Base-by-base conservation (phyloP, 2,797 vertebrate genomes). In the Halcyon badia region DNA sequence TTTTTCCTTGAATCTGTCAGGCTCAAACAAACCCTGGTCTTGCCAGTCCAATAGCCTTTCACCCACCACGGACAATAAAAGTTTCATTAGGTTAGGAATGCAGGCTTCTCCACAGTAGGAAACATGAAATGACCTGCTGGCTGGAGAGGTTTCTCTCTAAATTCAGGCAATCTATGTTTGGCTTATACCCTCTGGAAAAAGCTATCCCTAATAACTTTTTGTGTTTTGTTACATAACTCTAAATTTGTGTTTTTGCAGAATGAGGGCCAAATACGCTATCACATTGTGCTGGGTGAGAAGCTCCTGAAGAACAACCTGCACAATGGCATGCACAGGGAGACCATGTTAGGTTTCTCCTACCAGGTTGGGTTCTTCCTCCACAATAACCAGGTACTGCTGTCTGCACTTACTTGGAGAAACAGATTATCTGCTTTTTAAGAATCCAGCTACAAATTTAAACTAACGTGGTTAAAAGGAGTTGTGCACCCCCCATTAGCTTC, bases 321-420 rank as follows among this genome's bases (percentile, higher is more conserved):
- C 97, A 94, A 97, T 0, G 99, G 99, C 75, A 98, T 99, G 94
- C 99, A 99, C 97, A 98, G 98, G 68, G 97, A 98, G 69, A 99
- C 99, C 22, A 98, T 99, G 99, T 98, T 99, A 4, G 99, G 99
- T 1, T 98, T 98, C 86, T 98, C 99, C 87, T 99, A 98, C 95
- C 98, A 98, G 91, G 92, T 99, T 6, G 97, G 98, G 39, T 98
- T 99, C 98, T 99, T 98, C 83, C 94, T 98, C 24, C 98, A 96
- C 46, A 85, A 98, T 2, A 96, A 92, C 60, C 98, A 99, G 98
- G 99, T 99, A 96, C 11, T 96, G 16, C 13, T 24, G 14, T 49
- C 84, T 33, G 9, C 14, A 8, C 18, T 58, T 86, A 60, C 35
- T 65, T 25, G 42, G 25, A 81, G 30, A 52, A 89, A 7, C 2